These are phyloP conservation scores for Helicoverpa assulta DNA, from an alignment of 2,888 invertebrate genomes.

Conservation along the genomic window DNA sequence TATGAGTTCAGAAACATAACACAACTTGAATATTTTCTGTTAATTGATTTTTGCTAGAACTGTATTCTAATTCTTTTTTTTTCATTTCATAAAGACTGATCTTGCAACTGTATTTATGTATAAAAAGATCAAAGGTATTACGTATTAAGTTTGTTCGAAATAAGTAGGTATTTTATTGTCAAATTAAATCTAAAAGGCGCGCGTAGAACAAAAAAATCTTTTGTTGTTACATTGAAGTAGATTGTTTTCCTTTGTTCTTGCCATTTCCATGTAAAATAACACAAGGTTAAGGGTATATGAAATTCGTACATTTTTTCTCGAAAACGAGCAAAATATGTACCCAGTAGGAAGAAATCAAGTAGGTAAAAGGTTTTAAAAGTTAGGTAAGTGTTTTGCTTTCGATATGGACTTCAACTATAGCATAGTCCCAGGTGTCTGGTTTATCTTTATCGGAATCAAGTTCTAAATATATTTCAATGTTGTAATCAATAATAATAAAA, in stretches of 20 bases:
- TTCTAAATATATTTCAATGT: too few relatives aligned
- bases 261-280: conserved; percentile 36
- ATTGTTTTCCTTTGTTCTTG: conserved; percentile 44
- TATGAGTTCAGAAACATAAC: too few relatives aligned
- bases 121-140: too few relatives aligned
- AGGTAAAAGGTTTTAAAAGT: not conserved
- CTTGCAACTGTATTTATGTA: too few relatives aligned
- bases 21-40: too few relatives aligned
- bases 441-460: too few relatives aligned
- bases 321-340: conserved; percentile 15
- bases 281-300: conserved; percentile 37
- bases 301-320: conserved; percentile 23
- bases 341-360: not conserved
- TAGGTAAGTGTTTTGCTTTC: not conserved
- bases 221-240: conserved; percentile 34
- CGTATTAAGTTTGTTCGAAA: not conserved
- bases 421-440: too few relatives aligned
- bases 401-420: too few relatives aligned
- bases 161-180: not conserved
- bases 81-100: too few relatives aligned
- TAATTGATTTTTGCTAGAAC: too few relatives aligned
- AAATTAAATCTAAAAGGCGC: conserved; percentile 9
- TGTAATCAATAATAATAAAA: too few relatives aligned
- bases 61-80: too few relatives aligned
- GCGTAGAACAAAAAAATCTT: conserved; percentile 36